Conservation (phyloP, 2,113 vertebrate species). For the Myocastor coypus region DNA sequence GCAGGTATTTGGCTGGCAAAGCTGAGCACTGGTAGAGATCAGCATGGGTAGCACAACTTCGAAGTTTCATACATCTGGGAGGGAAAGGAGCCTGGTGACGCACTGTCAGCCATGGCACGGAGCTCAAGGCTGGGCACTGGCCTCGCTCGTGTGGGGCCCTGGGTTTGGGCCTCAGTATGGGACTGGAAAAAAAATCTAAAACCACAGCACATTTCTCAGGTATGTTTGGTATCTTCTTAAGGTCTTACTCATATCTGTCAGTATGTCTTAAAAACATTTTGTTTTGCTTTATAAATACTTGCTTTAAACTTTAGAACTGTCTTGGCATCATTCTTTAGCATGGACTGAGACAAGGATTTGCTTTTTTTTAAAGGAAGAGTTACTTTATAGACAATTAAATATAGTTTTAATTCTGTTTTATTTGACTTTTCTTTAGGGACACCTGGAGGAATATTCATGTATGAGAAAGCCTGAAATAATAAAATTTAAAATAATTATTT, state of each 20-base stretch:
- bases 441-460: constrained; percentile 64
- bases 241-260: background rate
- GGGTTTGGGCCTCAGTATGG: background rate
- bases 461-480: constrained; percentile 73
- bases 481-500: constrained; percentile 66
- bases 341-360: background rate
- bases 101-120: rapidly evolving
- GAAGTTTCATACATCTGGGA: background rate
- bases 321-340: constrained; percentile 28
- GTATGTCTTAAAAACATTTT: background rate
- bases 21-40: background rate
- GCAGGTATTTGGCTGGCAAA: background rate
- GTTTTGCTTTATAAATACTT: constrained; percentile 46
- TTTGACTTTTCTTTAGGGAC: constrained; percentile 76
- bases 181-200: background rate
- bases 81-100: rapidly evolving
- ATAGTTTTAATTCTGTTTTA: constrained; percentile 77
- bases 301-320: constrained; percentile 22
- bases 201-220: background rate
- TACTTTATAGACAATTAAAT: constrained; percentile 74
- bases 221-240: background rate
- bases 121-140: background rate
- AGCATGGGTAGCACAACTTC: background rate
- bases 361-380: background rate
- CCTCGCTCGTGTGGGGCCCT: background rate